phyloP scores from a whole-genome alignment of 2,797 vertebrate genomes.

The Microtus agrestis region DNA sequence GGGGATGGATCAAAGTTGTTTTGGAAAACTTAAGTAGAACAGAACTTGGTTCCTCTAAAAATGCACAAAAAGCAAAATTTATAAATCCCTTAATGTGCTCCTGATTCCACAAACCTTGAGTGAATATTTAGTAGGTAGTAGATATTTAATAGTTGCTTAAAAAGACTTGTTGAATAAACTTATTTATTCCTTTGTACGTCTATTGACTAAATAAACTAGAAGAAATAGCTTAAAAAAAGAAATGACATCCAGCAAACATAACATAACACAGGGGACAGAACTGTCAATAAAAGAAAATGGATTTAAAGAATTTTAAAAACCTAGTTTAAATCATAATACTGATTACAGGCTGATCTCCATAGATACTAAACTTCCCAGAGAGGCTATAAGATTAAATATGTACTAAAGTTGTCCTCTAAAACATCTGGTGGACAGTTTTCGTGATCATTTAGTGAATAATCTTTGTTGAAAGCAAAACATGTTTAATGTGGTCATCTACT shows the following conservation, averaged over 20 bases:
- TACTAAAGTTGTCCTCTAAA: not conserved
- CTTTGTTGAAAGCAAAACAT: not conserved
- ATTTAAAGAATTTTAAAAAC: not conserved
- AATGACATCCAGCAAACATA: too few relatives aligned
- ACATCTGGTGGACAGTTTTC: not conserved
- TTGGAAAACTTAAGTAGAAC: conserved; percentile 10
- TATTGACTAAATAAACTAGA: conserved; percentile 19
- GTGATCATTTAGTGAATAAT: not conserved
- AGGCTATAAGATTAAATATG: not conserved
- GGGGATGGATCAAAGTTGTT: conserved; percentile 22
- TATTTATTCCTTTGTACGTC: conserved; percentile 37
- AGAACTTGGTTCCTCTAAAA: not conserved
- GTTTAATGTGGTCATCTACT: not conserved
- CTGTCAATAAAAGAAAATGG: not conserved
- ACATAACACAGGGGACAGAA: too few relatives aligned
- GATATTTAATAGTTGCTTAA: conserved; percentile 6
- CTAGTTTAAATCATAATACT: not conserved
- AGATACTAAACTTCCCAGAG: not conserved
- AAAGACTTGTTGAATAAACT: not conserved
- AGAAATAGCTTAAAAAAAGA: conserved; percentile 33
- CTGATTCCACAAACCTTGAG: conserved; percentile 58
- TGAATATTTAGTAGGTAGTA: conserved; percentile 42
- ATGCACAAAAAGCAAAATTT: conserved; percentile 31
- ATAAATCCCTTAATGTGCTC: conserved; percentile 30
- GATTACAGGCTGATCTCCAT: not conserved